Base-by-base conservation (phyloP, 2,113 vertebrate genomes). In the Ciconia stormi region DNA sequence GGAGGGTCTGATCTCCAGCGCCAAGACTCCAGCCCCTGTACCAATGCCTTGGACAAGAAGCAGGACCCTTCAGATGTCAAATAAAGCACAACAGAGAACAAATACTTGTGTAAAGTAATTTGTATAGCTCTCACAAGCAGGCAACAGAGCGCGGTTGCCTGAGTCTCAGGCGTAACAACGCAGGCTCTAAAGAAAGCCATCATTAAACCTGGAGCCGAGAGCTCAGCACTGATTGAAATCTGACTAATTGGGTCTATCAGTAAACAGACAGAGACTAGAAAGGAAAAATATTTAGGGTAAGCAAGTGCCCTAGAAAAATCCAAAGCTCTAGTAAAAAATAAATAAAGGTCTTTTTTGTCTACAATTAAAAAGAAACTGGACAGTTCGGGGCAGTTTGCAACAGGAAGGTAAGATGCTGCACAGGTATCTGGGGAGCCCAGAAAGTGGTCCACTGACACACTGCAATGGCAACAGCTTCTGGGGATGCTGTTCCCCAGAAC, bases 321-420 rank as follows among this genome's bases (percentile, higher is more conserved):
- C 50, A n/a, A n/a, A 42, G 55, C 65, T 62, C 30, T 17, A 15
- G 19, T 34, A 8, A 11, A 16, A 74, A 38, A 9, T 8, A 32
- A 49, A 16, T 11, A 58, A 56, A 62, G 11, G 10, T 21, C 15
- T 23, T 30, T 42, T 32, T 18, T 67, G 5, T 12, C 49, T 25
- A 2, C 44, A 29, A 0, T 2, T 7, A 27, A 29, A n/a, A n/a
- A 10, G 63, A 25, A n/a, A 2, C 30, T 0, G 27, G 73, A 8
- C 13, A 13, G 5, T 27, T 6, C 1, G 1, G 8, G 36, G 69
- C 26, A 16, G 26, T 13, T 36, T 11, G 50, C 34, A 10, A 3
- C 18, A 29, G 72, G 44, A 27, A 47, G 16, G 70, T 6, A 9
- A 17, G 40, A 10, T 5, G 40, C 50, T n/a, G 36, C 0, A 0